Percentiles rank a stretch among this genome's conserved stretches.
Evolutionary conservation across 2,113 vertebrate species (phyloP).

Genomic region (Psammodynastes pulverulentus): DNA sequence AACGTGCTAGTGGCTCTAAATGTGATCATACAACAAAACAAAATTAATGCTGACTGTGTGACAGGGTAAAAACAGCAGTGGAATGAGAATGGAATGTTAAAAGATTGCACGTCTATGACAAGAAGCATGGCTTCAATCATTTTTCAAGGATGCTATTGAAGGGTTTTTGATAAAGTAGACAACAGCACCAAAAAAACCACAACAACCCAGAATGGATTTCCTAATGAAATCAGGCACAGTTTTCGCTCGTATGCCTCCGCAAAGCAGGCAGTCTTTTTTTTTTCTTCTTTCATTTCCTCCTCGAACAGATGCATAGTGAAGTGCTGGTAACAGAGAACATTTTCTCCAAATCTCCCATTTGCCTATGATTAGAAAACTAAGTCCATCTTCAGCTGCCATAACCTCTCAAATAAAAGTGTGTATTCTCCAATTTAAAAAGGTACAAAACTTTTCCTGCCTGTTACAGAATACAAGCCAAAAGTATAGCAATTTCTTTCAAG

Average conservation of each 20-base stretch:
- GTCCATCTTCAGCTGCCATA: constrained; percentile 76
- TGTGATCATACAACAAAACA: constrained; percentile 73
- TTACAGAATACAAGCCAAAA: constrained; percentile 79
- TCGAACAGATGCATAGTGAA: constrained; percentile 80
- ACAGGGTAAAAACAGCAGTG: constrained; percentile 73
- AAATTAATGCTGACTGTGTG: constrained; percentile 79
- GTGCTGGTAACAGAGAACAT: constrained; percentile 79
- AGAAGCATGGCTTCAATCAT: constrained; percentile 81
- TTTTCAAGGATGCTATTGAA: constrained; percentile 80
- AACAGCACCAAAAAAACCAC: constrained; percentile 97
- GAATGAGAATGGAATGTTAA: constrained; percentile 95
- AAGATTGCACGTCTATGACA: constrained; percentile 95
- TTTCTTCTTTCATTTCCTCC: constrained; percentile 53
- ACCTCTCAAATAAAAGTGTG: constrained; percentile 69
- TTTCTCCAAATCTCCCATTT: constrained; percentile 65
- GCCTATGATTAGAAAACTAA: constrained; percentile 70
- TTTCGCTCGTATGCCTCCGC: constrained; percentile 77
- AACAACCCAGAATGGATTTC: constrained; percentile 77
- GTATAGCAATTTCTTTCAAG: constrained; percentile 91
- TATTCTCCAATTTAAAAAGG: constrained; percentile 73
- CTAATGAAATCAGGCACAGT: constrained; percentile 95
- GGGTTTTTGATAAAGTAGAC: constrained; percentile 91
- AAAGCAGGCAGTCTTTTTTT: constrained; percentile 75
- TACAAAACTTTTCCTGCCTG: constrained; percentile 74
- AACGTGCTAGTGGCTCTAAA: constrained; percentile 92